phyloP scores from a whole-genome alignment of 2,888 invertebrate genomes.

The Flexamia atlantica region DNA sequence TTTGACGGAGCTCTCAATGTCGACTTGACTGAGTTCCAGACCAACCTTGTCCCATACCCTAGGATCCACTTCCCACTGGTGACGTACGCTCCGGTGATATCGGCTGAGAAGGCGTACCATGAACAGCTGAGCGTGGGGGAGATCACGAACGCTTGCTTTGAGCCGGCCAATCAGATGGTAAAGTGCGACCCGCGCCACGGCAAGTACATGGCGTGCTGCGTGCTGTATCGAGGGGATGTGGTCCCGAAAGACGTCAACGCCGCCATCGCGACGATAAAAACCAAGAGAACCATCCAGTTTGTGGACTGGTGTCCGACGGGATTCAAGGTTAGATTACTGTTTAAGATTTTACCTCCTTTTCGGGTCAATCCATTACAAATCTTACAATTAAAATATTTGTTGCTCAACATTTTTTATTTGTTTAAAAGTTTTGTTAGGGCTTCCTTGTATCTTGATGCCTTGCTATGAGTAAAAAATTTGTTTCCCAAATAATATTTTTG shows the following conservation, averaged over 20 bases:
- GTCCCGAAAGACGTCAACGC: conserved; percentile 82
- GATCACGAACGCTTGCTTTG: conserved; percentile 81
- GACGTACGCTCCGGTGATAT: conserved; percentile 79
- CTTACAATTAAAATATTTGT: too few species aligned
- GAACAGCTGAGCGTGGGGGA: conserved; percentile 78
- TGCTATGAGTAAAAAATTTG: too few species aligned
- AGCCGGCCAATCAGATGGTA: conserved; percentile 78
- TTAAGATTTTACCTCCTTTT: too few species aligned
- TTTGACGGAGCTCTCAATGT: conserved; percentile 96
- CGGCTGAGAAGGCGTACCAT: conserved; percentile 79
- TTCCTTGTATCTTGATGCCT: too few species aligned
- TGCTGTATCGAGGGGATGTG: conserved; percentile 79
- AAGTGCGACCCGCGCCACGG: conserved; percentile 76
- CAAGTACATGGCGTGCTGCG: conserved; percentile 78
- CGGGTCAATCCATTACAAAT: too few species aligned
- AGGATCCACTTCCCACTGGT: conserved; percentile 81
- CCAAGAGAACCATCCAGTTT: conserved; percentile 79
- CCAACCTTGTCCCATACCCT: conserved; percentile 80
- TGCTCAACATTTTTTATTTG: too few species aligned
- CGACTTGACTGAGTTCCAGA: conserved; percentile 88
- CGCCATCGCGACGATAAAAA: conserved; percentile 79
- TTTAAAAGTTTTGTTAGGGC: too few species aligned
- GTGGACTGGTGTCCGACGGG: conserved; percentile 74
- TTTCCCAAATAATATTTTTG: too few species aligned
- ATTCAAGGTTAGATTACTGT: conserved; percentile 72